These are phyloP conservation scores for Cotesia chilonis DNA, from an alignment of 1,140 invertebrate genomes.

Conservation along the genomic window DNA sequence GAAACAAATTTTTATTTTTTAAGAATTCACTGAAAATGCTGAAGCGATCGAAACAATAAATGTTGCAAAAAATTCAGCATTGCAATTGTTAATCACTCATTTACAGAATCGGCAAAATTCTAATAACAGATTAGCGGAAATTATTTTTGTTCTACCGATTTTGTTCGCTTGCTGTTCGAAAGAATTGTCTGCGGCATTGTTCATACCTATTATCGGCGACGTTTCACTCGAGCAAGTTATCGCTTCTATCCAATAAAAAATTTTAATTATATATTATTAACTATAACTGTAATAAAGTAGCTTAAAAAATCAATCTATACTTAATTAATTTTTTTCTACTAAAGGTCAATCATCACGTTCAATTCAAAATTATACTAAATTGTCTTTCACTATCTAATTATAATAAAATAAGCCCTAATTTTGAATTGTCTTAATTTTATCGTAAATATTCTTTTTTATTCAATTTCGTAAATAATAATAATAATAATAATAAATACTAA, in stretches of 20 bases:
- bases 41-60: constrained; percentile 40
- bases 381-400: too few species aligned
- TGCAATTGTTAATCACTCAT: constrained; percentile 49
- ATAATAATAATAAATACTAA: too few species aligned
- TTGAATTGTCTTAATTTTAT: too few species aligned
- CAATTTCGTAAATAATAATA: too few species aligned
- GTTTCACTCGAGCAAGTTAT: constrained; percentile 56
- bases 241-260: constrained; percentile 51
- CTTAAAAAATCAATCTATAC: too few species aligned
- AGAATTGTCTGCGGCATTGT: constrained; percentile 51
- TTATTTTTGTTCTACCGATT: constrained; percentile 54
- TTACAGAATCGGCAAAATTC: constrained; percentile 44
- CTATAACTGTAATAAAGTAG: too few species aligned
- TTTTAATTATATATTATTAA: not conserved
- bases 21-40: constrained; percentile 52
- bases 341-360: too few species aligned
- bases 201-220: constrained; percentile 57
- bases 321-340: too few species aligned
- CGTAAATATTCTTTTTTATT: too few species aligned
- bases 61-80: constrained; percentile 47
- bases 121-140: constrained; percentile 45
- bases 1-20: constrained; percentile 12
- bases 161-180: constrained; percentile 52
- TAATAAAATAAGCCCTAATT: too few species aligned
- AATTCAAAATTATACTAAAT: too few species aligned